phyloP scores from a whole-genome alignment of 2,888 invertebrate genomes.

The Aphidius colemani region DNA sequence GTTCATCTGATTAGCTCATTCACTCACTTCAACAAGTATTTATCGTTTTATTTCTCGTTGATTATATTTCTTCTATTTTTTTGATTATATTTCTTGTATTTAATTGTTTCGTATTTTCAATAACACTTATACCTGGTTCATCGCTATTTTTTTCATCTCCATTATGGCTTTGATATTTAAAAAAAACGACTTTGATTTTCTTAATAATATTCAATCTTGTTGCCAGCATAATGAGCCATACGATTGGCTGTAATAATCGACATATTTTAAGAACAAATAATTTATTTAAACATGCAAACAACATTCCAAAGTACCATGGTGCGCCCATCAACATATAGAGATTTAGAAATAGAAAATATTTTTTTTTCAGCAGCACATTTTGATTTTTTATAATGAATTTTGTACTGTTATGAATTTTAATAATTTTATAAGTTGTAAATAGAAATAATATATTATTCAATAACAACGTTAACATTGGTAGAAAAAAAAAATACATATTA shows the following conservation, averaged over 20 bases:
- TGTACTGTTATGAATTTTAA: slow-evolving; percentile 42
- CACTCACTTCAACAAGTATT: no score
- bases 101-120: no score
- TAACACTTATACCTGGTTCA: no score
- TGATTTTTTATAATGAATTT: slow-evolving; percentile 41
- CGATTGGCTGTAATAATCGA: slow-evolving; percentile 41
- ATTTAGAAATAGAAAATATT: slow-evolving; percentile 44
- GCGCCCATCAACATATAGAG: slow-evolving; percentile 49
- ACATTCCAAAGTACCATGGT: slow-evolving; percentile 46
- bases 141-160: background rate
- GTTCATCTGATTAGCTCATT: no score
- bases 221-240: slow-evolving; percentile 43
- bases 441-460: slow-evolving; percentile 45
- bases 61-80: no score
- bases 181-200: slow-evolving; percentile 18
- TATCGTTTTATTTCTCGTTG: no score
- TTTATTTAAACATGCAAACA: slow-evolving; percentile 42
- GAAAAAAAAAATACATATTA: slow-evolving; percentile 44
- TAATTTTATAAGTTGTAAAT: slow-evolving; percentile 44
- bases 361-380: slow-evolving; percentile 37
- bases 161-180: slow-evolving; percentile 1
- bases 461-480: slow-evolving; percentile 42
- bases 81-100: no score
- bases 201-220: slow-evolving; percentile 28
- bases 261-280: slow-evolving; percentile 43